These are phyloP conservation scores for Cosmopolites sordidus DNA, from an alignment of 2,888 invertebrate species.

Conservation along the genomic window DNA sequence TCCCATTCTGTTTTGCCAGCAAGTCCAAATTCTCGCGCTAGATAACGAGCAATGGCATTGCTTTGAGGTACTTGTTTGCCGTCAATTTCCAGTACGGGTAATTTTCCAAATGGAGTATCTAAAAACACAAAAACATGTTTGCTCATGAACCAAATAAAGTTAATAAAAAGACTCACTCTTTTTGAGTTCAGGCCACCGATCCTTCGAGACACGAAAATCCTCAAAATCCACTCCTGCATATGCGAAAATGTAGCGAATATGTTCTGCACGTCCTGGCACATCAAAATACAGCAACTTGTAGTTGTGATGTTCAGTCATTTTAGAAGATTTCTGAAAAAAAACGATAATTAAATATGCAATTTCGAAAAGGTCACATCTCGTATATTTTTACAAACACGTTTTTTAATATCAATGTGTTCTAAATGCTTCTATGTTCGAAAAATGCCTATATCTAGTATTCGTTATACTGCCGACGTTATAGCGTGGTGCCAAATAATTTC, in stretches of 20 bases:
- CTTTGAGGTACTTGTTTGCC: slow-evolving; percentile 55
- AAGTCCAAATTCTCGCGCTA: slow-evolving; percentile 53
- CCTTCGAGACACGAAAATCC: slow-evolving; percentile 53
- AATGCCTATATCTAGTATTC: too few relatives aligned
- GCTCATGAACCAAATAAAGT: background rate
- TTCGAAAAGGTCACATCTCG: too few relatives aligned
- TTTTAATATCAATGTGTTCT: too few relatives aligned
- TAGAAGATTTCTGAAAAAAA: slow-evolving; percentile 13
- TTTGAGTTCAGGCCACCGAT: slow-evolving; percentile 54
- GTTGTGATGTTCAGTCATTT: slow-evolving; percentile 33
- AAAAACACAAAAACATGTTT: slow-evolving; percentile 29
- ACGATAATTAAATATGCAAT: too few relatives aligned
- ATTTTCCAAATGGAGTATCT: slow-evolving; percentile 56
- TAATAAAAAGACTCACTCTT: slow-evolving; percentile 46
- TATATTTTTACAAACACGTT: too few relatives aligned
- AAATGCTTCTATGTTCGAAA: too few relatives aligned
- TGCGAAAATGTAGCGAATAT: slow-evolving; percentile 56
- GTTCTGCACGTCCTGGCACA: slow-evolving; percentile 55
- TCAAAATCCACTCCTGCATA: slow-evolving; percentile 55
- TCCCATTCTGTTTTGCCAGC: slow-evolving; percentile 56
- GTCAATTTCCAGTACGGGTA: slow-evolving; percentile 58
- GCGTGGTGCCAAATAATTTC: too few relatives aligned
- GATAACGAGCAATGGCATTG: slow-evolving; percentile 55
- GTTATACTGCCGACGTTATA: too few relatives aligned
- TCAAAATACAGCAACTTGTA: slow-evolving; percentile 59